Evolutionary conservation across 2,113 vertebrate genomes (phyloP), one percentile per base, ranked within the genome.

Genomic region (Clarias macrocephalus): DNA sequence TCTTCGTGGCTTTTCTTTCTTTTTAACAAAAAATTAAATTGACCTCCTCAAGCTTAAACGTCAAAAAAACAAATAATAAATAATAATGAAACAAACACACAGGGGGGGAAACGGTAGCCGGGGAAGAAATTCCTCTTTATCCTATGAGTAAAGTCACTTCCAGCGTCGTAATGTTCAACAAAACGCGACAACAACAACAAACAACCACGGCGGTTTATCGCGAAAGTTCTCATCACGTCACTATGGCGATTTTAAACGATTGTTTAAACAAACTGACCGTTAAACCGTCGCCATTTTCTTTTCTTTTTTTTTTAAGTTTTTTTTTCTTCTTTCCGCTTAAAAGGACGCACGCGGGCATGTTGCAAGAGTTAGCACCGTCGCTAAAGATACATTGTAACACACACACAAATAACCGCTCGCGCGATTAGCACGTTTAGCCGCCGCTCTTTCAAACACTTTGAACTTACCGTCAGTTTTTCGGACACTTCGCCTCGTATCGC

Each of bases 341-440:
- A 80, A 88, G 87, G 89, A 84, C 79, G 82, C 88, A 88, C 88
- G 91, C 82, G 88, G 33, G 86, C 89, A 88, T 90, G 88, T 80
- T 62, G 42, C 10, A 91, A 92, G 91, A 86, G 87, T 91, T 92
- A 89, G 90, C 90, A 87, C 81, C 66, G 84, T 88, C 85, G 90
- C 92, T 90, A 92, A 89, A 88, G 86, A 94, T 89, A 93, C 90
- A 85, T 86, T 84, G 90, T 88, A 86, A 92, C 93, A 91, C 93
- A 87, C 92, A 23, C 60, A 25, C 57, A 81, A 81, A 81, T 42
- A 81, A 62, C 19, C 79, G 56, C 79, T 80, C 77, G 77, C 77
- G 79, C 79, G 79, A 62, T 37, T 62, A 60, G 79, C 79, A 81
- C 30, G 33, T 42, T 42, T 62, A 81, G 30, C 79, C 3, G 21